Conservation (phyloP, 2,797 vertebrate genomes). For the Ctenosaura bakeri region DNA sequence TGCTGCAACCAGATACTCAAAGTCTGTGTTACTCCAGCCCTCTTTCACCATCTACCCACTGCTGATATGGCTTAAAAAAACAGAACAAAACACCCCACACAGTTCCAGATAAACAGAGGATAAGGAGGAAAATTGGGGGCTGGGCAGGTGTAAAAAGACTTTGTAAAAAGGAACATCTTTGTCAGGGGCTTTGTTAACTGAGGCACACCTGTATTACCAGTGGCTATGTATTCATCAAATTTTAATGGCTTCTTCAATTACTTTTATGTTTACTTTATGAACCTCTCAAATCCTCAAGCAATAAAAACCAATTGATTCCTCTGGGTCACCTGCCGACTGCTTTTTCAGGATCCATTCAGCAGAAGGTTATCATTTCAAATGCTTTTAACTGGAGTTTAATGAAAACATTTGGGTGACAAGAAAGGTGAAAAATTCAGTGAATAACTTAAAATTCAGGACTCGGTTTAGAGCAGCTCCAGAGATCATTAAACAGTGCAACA, state of each 20-base stretch:
- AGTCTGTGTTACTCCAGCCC: no score
- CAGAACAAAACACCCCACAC: no score
- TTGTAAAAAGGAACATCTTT: no score
- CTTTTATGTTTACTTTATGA: constrained; percentile 15
- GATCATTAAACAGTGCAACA: background rate
- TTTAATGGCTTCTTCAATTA: constrained; percentile 15
- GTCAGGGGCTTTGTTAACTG: no score
- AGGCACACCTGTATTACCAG: background rate
- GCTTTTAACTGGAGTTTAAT: constrained; percentile 2
- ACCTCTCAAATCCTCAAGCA: background rate
- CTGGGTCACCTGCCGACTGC: background rate
- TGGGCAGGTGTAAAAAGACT: no score
- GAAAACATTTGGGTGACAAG: background rate
- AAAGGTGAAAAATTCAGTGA: background rate
- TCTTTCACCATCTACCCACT: no score
- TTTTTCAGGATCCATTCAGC: background rate
- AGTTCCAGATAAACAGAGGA: no score
- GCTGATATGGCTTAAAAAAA: no score
- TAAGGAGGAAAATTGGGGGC: no score
- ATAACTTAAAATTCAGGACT: background rate
- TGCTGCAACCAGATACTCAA: no score
- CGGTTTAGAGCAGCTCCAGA: background rate
- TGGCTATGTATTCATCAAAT: background rate
- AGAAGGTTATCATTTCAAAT: background rate
- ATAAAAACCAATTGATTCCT: constrained; percentile 10